These are phyloP conservation scores for Rhea pennata DNA, from an alignment of 2,113 vertebrate genomes.

Conservation along the genomic window DNA sequence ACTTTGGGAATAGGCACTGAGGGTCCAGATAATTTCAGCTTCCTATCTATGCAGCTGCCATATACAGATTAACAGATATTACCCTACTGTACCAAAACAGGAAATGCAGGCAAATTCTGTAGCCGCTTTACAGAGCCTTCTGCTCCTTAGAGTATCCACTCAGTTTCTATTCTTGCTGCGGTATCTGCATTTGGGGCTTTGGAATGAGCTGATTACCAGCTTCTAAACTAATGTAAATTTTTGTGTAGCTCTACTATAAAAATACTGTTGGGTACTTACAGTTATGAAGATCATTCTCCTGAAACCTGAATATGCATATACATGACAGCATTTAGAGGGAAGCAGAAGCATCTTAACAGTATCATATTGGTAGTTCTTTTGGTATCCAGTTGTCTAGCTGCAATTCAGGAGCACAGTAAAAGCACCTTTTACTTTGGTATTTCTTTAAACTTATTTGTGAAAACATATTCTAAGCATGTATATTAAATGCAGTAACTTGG, in stretches of 20 bases:
- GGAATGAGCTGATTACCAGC: neutral
- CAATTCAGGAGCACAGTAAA: neutral
- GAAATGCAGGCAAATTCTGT: neutral
- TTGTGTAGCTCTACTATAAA: neutral
- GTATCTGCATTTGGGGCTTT: neutral
- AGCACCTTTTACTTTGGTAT: neutral
- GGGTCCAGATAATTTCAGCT: neutral
- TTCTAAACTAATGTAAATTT: neutral
- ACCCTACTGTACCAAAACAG: neutral
- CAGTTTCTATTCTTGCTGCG: neutral
- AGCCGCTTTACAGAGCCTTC: neutral
- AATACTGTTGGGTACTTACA: neutral
- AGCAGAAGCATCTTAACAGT: neutral
- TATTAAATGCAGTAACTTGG: neutral
- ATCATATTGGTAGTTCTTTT: neutral
- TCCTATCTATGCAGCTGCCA: neutral
- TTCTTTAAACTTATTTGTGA: constrained; percentile 38
- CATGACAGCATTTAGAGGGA: neutral
- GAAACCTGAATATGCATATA: neutral
- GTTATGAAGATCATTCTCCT: neutral
- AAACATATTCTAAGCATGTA: constrained; percentile 10
- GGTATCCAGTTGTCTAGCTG: neutral
- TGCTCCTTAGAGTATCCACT: neutral
- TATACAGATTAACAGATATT: neutral
- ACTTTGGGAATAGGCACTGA: neutral